A percentile compares a stretch with the other conserved stretches of the same genome.
These are phyloP conservation scores for Setophaga petechia DNA, from an alignment of 2,113 vertebrate species.

Conservation along the genomic window DNA sequence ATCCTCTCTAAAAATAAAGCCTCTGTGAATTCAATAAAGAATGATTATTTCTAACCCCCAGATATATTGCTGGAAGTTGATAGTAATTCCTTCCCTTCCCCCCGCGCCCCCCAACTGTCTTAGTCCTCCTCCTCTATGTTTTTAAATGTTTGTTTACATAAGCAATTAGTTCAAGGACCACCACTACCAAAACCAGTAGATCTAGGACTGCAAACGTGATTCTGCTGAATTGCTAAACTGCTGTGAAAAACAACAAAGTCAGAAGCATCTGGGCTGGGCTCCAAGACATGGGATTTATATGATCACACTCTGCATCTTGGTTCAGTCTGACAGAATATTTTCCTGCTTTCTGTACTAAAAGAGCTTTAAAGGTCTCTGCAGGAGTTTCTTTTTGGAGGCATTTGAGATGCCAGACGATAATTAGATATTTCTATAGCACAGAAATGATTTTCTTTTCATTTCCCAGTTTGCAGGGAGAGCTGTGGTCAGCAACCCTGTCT, in stretches of 20 bases:
- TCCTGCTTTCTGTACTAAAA: conserved; percentile 29
- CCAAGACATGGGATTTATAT: conserved; percentile 53
- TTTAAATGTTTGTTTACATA: conserved; percentile 37
- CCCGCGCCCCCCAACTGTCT: fast-evolving
- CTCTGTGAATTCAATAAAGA: not conserved
- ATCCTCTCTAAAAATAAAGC: conserved; percentile 10
- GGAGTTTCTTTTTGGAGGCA: conserved; percentile 17
- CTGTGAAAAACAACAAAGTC: not conserved
- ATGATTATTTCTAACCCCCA: not conserved
- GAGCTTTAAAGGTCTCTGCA: conserved; percentile 43
- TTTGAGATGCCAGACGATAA: conserved; percentile 33
- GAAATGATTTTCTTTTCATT: conserved; percentile 23
- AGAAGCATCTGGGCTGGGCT: conserved; percentile 39
- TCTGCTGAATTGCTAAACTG: conserved; percentile 57
- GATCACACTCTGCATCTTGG: conserved; percentile 45
- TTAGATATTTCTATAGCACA: not conserved
- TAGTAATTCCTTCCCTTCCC: not conserved
- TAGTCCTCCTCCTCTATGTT: not conserved
- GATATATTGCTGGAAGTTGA: not conserved
- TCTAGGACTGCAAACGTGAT: not conserved
- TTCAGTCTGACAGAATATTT: conserved; percentile 44
- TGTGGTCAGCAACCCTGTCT: conserved; percentile 29
- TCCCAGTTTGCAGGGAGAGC: not conserved
- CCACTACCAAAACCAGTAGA: not conserved
- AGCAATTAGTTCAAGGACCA: conserved; percentile 1